Conservation (phyloP, 2,888 invertebrate genomes). For the Carabus problematicus region DNA sequence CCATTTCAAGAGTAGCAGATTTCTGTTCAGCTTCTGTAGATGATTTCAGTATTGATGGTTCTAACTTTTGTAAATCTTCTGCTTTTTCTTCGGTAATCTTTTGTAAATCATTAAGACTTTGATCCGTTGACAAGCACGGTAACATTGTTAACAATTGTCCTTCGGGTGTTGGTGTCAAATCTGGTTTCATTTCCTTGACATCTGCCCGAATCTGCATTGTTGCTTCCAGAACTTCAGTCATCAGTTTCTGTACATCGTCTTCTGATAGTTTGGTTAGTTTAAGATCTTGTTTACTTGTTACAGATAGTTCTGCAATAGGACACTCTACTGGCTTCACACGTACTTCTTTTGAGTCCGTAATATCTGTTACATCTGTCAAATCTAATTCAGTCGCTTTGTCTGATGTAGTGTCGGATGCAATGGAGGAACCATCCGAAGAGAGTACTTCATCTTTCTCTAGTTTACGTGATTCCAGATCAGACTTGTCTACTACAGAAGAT, state of each 20-base stretch:
- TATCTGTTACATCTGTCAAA: conserved; percentile 42
- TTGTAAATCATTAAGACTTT: conserved; percentile 47
- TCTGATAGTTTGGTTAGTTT: conserved; percentile 26
- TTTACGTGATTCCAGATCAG: neutral
- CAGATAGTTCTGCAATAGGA: conserved; percentile 34
- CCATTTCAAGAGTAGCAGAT: conserved; percentile 9
- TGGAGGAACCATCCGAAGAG: conserved; percentile 16
- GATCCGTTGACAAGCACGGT: conserved; percentile 49
- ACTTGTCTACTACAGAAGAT: conserved; percentile 10
- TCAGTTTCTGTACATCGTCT: conserved; percentile 56
- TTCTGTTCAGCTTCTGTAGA: conserved; percentile 18
- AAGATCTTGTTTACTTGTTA: conserved; percentile 37
- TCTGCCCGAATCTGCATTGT: conserved; percentile 61
- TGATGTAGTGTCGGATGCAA: conserved; percentile 15
- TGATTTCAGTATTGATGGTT: neutral
- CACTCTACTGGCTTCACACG: conserved; percentile 19
- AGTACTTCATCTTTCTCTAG: conserved; percentile 13
- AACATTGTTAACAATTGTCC: conserved; percentile 56
- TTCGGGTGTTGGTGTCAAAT: conserved; percentile 62
- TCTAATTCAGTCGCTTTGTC: conserved; percentile 21
- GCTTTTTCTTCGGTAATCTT: conserved; percentile 48
- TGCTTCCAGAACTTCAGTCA: conserved; percentile 61
- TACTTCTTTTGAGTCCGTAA: conserved; percentile 29
- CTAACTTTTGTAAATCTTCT: conserved; percentile 17
- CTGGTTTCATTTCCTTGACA: conserved; percentile 62